A percentile compares a stretch with the other conserved stretches of the same genome.
Evolutionary conservation across 2,113 vertebrate genomes (phyloP).

Genomic region (Gymnogyps californianus): DNA sequence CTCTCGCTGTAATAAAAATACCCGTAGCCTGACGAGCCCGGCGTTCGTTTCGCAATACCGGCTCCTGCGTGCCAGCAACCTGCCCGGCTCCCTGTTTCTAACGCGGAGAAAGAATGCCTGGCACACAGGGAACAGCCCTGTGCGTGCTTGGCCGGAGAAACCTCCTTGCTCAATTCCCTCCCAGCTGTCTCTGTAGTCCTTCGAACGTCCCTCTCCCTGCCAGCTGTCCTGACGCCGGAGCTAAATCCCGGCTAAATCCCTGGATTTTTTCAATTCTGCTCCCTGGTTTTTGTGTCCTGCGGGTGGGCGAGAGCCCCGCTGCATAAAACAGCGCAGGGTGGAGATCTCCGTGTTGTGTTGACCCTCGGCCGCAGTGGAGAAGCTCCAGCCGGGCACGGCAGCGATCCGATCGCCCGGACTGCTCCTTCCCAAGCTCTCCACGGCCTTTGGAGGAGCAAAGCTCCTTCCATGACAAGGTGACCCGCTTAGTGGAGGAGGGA

Average conservation of each 20-base stretch:
- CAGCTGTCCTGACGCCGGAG: neutral
- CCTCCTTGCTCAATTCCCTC: neutral
- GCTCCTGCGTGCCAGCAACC: neutral
- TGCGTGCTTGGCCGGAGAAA: neutral
- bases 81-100: neutral
- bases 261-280: neutral
- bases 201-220: neutral
- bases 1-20: neutral
- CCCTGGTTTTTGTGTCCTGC: accelerated
- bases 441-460: neutral
- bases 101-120: neutral
- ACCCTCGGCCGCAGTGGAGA: accelerated
- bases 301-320: neutral
- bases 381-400: neutral
- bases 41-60: accelerated
- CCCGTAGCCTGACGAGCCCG: accelerated
- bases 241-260: neutral
- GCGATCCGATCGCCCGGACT: accelerated
- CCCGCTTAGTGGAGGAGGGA: neutral
- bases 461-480: no score
- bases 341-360: neutral
- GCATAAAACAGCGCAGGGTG: neutral
- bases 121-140: neutral
- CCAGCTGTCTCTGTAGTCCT: neutral
- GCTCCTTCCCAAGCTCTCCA: accelerated